Base-by-base conservation (phyloP, 2,888 invertebrate species). In the Melanostoma scalare region DNA sequence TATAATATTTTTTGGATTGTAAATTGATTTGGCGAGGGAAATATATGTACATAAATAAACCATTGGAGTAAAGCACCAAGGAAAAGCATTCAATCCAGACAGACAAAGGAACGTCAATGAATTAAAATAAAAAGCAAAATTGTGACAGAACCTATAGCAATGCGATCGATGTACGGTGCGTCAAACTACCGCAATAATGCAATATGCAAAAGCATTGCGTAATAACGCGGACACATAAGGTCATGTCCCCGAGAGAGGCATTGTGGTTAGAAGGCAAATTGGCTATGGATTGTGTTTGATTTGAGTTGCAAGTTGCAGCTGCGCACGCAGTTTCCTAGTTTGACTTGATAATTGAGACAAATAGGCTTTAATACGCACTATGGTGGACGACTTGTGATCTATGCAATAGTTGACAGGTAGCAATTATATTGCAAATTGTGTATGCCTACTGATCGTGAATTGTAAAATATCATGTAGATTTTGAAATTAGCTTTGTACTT, bases 171-270 rank as follows among this genome's bases (percentile, higher is more conserved):
- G 36, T 48, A 50, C 8, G 48, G 20, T 63, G 58, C 56, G 77
- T 65, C 35, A 61, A 78, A 53, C 69, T 65, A 58, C 63, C 65
- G 69, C 65, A 65, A 63, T 52, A 72, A 30, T 80, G 75, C 65
- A 81, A 81, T 81, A 81, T 81, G 81, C 67, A 72, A 81, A 81
- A 78, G 50, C 36, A 42, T 82, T 82, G 73, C 82, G 78, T 65
- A 82, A 82, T 77, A 69, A 53, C 58, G 73, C 73, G 30, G 35
- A 69, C 78, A 48, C 78, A 69, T 82, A 82, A 82, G 82, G 82
- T 82, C 82, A 50, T 50, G 78, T 82, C 82, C 73, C 63, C 81
- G 55, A 50, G 61, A 33, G 67, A 36, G 65, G 48, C 61, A 46
- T 60, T 82, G 72, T 44, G 61, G 44, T 63, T 69, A 56, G 69